Evolutionary conservation across 2,797 vertebrate genomes (phyloP).

Genomic region (Propithecus perrieri): DNA sequence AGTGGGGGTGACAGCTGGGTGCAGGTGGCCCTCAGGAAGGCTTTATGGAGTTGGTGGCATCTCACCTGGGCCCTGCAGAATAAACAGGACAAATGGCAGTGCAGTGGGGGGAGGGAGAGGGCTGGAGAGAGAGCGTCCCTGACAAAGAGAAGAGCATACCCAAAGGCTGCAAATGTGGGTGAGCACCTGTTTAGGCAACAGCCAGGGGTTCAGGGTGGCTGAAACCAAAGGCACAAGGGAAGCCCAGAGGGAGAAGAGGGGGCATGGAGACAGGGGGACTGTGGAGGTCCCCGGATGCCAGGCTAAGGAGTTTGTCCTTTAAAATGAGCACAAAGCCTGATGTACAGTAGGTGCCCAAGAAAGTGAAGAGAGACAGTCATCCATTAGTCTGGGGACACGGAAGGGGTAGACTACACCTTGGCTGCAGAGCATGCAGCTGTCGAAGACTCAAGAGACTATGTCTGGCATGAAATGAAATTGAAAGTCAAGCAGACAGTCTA

Average conservation of each 20-base stretch:
- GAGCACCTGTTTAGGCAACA: not conserved
- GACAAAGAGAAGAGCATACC: not conserved
- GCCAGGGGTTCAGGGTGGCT: not conserved
- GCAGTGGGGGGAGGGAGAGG: not conserved
- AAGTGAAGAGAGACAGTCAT: not conserved
- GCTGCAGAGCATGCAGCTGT: not conserved
- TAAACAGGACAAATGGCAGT: not conserved
- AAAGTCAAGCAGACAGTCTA: not conserved
- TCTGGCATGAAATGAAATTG: not conserved
- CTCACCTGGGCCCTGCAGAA: not conserved
- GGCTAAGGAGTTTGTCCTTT: not conserved
- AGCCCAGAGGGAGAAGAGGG: not conserved
- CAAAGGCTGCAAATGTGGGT: not conserved
- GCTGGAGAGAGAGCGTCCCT: not conserved
- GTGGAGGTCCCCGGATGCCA: not conserved
- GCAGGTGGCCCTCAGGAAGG: not conserved
- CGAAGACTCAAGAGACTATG: not conserved
- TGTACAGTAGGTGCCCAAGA: not conserved
- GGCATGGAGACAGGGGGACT: rapidly evolving
- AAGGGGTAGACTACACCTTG: not conserved
- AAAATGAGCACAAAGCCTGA: not conserved
- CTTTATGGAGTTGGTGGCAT: not conserved
- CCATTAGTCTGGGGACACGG: not conserved
- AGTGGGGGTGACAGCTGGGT: not conserved
- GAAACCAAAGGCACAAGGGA: not conserved